These are phyloP conservation scores for Gambusia affinis DNA, from an alignment of 2,113 vertebrate species.

Conservation along the genomic window DNA sequence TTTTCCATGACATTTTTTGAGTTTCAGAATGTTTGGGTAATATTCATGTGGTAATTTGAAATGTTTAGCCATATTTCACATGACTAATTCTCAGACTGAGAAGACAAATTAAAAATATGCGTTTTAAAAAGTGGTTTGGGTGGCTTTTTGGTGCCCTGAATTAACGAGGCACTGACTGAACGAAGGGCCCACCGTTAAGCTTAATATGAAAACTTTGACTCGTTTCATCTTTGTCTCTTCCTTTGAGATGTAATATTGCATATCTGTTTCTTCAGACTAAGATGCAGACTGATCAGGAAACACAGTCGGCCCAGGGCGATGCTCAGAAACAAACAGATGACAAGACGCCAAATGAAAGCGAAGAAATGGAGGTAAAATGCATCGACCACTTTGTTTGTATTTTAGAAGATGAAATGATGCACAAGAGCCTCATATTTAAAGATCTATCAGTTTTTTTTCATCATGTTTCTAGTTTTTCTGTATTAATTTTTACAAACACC, in stretches of 20 bases:
- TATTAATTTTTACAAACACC: not conserved
- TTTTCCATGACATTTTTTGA: too few species aligned
- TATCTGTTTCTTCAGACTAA: constrained; percentile 78
- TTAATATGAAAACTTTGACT: not conserved
- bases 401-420: too few species aligned
- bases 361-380: constrained; percentile 93
- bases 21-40: too few species aligned
- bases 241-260: not conserved
- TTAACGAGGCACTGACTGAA: not conserved
- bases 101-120: not conserved
- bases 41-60: not conserved
- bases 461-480: too few species aligned
- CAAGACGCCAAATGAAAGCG: constrained; percentile 84
- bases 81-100: not conserved
- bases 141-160: not conserved
- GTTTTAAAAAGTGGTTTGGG: not conserved
- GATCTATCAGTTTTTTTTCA: not conserved
- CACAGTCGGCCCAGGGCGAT: constrained; percentile 82
- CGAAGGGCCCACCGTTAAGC: not conserved
- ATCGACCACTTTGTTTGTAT: too few species aligned
- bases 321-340: constrained; percentile 83
- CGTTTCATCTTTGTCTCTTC: not conserved
- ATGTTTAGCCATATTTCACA: not conserved
- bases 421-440: not conserved
- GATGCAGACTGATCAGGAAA: constrained; percentile 96